These are phyloP conservation scores for Anguilla pacifica DNA, from an alignment of 2,797 vertebrate genomes.

Conservation along the genomic window DNA sequence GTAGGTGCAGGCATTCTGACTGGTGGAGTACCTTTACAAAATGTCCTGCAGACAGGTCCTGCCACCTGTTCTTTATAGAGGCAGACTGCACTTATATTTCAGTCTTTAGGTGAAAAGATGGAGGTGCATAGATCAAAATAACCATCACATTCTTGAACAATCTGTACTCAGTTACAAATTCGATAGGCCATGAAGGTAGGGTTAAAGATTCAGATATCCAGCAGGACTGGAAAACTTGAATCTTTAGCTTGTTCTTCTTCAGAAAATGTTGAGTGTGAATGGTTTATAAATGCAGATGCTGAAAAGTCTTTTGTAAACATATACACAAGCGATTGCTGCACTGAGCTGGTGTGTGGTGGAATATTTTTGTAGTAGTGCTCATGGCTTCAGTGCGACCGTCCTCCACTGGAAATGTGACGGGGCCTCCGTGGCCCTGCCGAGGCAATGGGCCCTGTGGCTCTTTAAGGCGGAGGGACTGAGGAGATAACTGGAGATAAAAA, in stretches of 20 bases:
- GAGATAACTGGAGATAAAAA: conserved; percentile 88
- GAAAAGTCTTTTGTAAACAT: background rate
- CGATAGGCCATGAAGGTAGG: background rate
- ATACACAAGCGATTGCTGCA: background rate
- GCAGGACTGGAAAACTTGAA: background rate
- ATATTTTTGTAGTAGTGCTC: background rate
- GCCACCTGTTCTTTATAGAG: background rate
- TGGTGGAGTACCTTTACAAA: background rate
- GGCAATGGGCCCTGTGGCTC: conserved; percentile 38
- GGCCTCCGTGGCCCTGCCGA: conserved; percentile 21
- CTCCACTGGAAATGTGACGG: background rate
- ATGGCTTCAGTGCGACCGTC: background rate
- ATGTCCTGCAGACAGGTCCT: background rate
- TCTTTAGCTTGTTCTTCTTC: background rate
- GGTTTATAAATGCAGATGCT: background rate
- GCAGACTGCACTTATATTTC: background rate
- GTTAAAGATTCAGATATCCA: background rate
- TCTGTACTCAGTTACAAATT: background rate
- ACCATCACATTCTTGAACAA: background rate
- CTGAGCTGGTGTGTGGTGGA: background rate
- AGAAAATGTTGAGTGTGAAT: background rate
- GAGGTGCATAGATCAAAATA: background rate
- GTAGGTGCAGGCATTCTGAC: background rate
- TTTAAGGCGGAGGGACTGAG: conserved; percentile 37
- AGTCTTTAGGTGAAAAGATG: background rate